These are phyloP conservation scores for Fregetta grallaria DNA, from an alignment of 2,113 vertebrate genomes.

Conservation along the genomic window DNA sequence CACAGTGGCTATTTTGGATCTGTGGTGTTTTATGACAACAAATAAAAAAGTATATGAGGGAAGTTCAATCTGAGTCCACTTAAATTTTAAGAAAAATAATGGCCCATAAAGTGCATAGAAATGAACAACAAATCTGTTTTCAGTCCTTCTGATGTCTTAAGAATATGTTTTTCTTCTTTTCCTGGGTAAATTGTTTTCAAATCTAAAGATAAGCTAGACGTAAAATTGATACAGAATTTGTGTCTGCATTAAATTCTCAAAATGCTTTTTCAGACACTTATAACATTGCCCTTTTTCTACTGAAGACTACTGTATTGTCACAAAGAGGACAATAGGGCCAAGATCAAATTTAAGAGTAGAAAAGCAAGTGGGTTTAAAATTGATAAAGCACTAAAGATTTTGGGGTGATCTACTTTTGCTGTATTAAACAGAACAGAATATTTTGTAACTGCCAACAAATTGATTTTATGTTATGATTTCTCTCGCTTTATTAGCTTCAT, in stretches of 20 bases:
- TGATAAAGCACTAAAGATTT: not conserved
- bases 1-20: not conserved
- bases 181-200: not conserved
- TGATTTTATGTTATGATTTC: not conserved
- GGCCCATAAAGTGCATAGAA: not conserved
- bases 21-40: not conserved
- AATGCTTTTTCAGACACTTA: not conserved
- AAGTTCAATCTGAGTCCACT: not conserved
- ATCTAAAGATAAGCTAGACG: not conserved
- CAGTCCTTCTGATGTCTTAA: not conserved
- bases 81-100: not conserved
- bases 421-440: not conserved
- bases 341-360: not conserved
- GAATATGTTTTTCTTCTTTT: not conserved
- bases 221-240: not conserved
- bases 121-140: not conserved
- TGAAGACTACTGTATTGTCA: not conserved
- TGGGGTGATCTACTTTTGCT: not conserved
- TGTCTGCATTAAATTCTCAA: not conserved
- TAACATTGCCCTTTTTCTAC: not conserved
- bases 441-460: not conserved
- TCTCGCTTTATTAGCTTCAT: not conserved
- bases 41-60: not conserved
- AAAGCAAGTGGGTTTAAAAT: not conserved
- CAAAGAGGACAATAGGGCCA: not conserved